These are phyloP conservation scores for Dryocosmus kuriphilus DNA, from an alignment of 2,888 invertebrate species.

Conservation along the genomic window DNA sequence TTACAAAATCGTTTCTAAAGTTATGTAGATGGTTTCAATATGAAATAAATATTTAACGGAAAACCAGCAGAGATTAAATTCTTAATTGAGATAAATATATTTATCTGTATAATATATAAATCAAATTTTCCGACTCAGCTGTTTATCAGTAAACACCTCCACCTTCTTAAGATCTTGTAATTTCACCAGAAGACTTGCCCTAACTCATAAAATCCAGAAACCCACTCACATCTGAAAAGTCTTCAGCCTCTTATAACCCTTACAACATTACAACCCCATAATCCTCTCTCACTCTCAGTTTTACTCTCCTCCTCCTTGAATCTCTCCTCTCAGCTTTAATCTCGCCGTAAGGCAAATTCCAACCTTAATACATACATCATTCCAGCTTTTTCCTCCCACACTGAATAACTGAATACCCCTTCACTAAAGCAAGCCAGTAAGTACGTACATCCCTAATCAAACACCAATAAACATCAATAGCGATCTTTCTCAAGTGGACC, in stretches of 20 bases:
- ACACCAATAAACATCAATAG: slow-evolving; percentile 4
- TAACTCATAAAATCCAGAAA: neutral
- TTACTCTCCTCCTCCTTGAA: neutral
- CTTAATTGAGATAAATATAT: too few species aligned
- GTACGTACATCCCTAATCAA: slow-evolving; percentile 5
- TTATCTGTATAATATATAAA: too few species aligned
- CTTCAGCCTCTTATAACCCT: neutral
- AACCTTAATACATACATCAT: neutral
- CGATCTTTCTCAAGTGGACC: slow-evolving; percentile 9
- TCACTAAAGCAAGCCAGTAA: neutral
- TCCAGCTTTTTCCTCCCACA: neutral
- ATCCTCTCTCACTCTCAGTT: slow-evolving; percentile 30
- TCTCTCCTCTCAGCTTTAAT: slow-evolving; percentile 7
- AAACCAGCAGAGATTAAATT: too few species aligned
- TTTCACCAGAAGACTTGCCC: neutral
- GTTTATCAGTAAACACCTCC: neutral
- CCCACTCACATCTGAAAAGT: neutral
- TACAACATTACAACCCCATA: slow-evolving; percentile 27
- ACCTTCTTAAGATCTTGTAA: neutral
- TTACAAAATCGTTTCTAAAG: too few species aligned
- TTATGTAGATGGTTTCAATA: too few species aligned
- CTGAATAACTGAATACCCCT: neutral
- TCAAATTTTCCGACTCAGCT: neutral
- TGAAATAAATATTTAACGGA: too few species aligned
- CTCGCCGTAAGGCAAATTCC: neutral